phyloP scores from a whole-genome alignment of 1,140 invertebrate species.

The Bombus cullumanus region DNA sequence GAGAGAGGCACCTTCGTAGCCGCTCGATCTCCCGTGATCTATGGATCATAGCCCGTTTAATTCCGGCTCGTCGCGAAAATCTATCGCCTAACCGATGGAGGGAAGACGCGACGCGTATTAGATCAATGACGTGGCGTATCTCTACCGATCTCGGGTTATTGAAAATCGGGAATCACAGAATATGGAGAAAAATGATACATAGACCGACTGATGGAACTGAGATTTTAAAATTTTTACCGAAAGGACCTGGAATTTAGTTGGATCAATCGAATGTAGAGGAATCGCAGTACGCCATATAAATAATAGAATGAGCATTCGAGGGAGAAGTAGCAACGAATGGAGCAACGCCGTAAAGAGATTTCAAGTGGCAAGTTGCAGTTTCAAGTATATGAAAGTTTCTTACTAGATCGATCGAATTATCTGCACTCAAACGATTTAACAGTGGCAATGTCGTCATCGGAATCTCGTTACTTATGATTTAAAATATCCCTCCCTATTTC shows the following conservation, averaged over 20 bases:
- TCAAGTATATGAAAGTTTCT: too few relatives aligned
- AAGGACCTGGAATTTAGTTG: not conserved
- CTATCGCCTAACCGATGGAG: slow-evolving; percentile 6
- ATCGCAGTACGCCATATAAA: not conserved
- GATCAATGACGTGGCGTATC: slow-evolving; percentile 50
- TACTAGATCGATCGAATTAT: too few relatives aligned
- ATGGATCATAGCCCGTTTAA: slow-evolving; percentile 70
- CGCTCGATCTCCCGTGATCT: slow-evolving; percentile 62
- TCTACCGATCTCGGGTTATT: slow-evolving; percentile 33
- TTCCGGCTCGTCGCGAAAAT: slow-evolving; percentile 41
- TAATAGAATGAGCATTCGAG: not conserved
- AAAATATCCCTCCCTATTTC: too few relatives aligned
- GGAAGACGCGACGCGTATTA: slow-evolving; percentile 48
- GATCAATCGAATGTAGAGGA: not conserved
- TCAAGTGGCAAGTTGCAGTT: too few relatives aligned
- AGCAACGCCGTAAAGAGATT: not conserved
- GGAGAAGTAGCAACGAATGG: not conserved
- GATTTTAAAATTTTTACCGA: not conserved
- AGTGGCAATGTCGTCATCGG: too few relatives aligned
- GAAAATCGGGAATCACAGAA: slow-evolving; percentile 35
- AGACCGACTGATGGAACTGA: not conserved
- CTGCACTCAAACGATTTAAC: too few relatives aligned
- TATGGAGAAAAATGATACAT: not conserved
- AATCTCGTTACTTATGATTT: too few relatives aligned
- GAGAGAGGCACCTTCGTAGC: slow-evolving; percentile 37